Conservation (phyloP, 2,888 invertebrate species). For the Drosophila sordidapex region DNA sequence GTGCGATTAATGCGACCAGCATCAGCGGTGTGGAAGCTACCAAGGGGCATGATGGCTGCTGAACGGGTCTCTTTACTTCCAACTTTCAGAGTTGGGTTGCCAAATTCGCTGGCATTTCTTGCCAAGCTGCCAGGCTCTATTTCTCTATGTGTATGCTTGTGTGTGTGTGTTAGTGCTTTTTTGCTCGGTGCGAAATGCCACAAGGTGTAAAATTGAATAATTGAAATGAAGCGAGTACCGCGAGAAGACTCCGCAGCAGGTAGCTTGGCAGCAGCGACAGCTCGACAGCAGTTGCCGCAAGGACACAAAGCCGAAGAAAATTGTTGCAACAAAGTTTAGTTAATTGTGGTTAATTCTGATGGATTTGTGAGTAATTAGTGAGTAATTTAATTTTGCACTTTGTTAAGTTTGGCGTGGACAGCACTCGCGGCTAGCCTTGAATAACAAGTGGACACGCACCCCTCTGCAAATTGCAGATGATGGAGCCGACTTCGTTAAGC, state of each 20-base stretch:
- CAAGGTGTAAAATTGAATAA: constrained; percentile 83
- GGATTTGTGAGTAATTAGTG: constrained; percentile 80
- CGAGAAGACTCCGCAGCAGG: constrained; percentile 29
- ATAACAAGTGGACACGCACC: constrained; percentile 22
- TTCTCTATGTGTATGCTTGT: neutral
- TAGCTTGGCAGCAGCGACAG: constrained; percentile 8
- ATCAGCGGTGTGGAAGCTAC: constrained; percentile 3
- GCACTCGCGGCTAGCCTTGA: constrained; percentile 22
- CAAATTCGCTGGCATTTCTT: constrained; percentile 67
- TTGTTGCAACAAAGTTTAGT: constrained; percentile 73
- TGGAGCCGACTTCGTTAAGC: constrained; percentile 3
- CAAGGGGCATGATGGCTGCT: neutral
- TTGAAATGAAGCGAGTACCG: constrained; percentile 74
- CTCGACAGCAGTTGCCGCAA: constrained; percentile 24
- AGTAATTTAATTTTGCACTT: constrained; percentile 74
- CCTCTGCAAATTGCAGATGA: constrained; percentile 15
- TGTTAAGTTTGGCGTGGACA: constrained; percentile 38
- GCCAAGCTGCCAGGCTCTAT: constrained; percentile 14
- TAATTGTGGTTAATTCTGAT: constrained; percentile 83
- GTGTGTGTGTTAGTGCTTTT: constrained; percentile 24
- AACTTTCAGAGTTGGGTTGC: constrained; percentile 53
- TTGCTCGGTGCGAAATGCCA: constrained; percentile 70
- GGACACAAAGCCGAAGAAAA: constrained; percentile 43
- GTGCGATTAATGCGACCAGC: constrained; percentile 74
- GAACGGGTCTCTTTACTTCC: constrained; percentile 41